Evolutionary conservation across 2,113 vertebrate genomes (phyloP).

Genomic region (Pachypanchax playfairii): DNA sequence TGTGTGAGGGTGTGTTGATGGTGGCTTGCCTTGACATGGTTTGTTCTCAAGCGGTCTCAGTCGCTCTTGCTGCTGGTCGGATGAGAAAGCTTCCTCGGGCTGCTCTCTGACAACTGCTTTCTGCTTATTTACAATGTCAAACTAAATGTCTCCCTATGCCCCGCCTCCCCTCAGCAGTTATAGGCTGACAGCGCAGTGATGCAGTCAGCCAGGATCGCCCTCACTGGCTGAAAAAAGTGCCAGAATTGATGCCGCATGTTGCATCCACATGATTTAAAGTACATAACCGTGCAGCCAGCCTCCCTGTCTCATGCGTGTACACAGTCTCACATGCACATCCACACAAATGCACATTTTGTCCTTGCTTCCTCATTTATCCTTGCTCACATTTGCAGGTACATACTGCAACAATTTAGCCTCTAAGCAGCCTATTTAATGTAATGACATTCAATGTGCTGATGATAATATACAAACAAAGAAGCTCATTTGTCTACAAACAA

Average conservation of each 20-base stretch:
- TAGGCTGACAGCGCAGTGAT: slow-evolving; percentile 67
- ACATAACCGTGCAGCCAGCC: slow-evolving; percentile 77
- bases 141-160: slow-evolving; percentile 79
- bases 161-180: slow-evolving; percentile 71
- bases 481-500: slow-evolving; percentile 16
- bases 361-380: slow-evolving; percentile 71
- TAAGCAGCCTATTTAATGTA: slow-evolving; percentile 28
- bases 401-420: slow-evolving; percentile 34
- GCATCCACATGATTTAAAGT: slow-evolving; percentile 84
- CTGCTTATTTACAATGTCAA: slow-evolving; percentile 89
- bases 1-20: slow-evolving; percentile 32
- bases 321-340: slow-evolving; percentile 60
- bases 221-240: slow-evolving; percentile 67
- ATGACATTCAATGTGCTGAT: slow-evolving; percentile 31
- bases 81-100: slow-evolving; percentile 73
- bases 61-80: slow-evolving; percentile 57
- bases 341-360: slow-evolving; percentile 58
- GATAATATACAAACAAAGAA: slow-evolving; percentile 22
- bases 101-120: slow-evolving; percentile 83
- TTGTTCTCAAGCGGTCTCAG: slow-evolving; percentile 53
- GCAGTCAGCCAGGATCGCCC: slow-evolving; percentile 45
- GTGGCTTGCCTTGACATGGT: slow-evolving; percentile 64
- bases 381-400: slow-evolving; percentile 57
- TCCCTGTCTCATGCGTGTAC: slow-evolving; percentile 67
- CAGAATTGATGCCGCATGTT: slow-evolving; percentile 77